These are phyloP conservation scores for Trichomalopsis sarcophagae DNA, from an alignment of 1,140 invertebrate genomes.

Conservation along the genomic window DNA sequence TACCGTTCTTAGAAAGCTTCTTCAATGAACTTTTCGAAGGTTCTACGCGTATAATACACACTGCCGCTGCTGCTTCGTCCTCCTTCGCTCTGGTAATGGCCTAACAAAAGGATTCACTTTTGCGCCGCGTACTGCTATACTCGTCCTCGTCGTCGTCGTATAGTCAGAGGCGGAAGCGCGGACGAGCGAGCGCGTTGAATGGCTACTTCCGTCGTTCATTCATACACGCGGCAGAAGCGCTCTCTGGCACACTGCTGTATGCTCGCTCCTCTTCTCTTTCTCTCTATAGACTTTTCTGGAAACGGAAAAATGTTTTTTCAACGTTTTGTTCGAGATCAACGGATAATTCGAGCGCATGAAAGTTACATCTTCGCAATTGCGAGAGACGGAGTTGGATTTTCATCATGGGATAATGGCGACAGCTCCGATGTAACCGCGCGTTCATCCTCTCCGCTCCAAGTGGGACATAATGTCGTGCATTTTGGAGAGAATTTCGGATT, in stretches of 20 bases:
- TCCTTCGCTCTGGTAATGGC: conserved; percentile 9
- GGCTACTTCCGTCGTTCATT: conserved; percentile 57
- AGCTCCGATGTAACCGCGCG: not conserved
- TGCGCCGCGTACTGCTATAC: not conserved
- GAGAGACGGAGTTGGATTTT: not conserved
- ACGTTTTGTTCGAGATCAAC: too few relatives aligned
- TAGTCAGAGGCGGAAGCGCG: conserved; percentile 54
- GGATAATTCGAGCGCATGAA: not conserved
- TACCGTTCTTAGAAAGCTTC: conserved; percentile 34
- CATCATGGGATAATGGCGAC: not conserved
- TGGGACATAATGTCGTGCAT: not conserved
- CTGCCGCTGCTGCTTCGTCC: not conserved
- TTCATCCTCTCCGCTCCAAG: not conserved
- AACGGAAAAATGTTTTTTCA: too few relatives aligned
- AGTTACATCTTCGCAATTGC: not conserved
- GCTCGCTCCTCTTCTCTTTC: too few relatives aligned
- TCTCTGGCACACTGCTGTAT: not conserved
- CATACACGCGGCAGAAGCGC: conserved; percentile 10
- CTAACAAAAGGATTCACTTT: conserved; percentile 47
- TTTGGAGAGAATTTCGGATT: conserved; percentile 1
- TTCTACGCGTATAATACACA: not conserved
- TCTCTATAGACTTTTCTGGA: not conserved
- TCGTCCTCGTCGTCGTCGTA: not conserved
- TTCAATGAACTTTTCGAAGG: conserved; percentile 39
- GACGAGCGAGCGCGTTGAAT: conserved; percentile 58